A percentile compares a stretch with the other conserved stretches of the same genome.
Evolutionary conservation across 2,888 invertebrate genomes (phyloP).

Genomic region (Ormyrus rosae): DNA sequence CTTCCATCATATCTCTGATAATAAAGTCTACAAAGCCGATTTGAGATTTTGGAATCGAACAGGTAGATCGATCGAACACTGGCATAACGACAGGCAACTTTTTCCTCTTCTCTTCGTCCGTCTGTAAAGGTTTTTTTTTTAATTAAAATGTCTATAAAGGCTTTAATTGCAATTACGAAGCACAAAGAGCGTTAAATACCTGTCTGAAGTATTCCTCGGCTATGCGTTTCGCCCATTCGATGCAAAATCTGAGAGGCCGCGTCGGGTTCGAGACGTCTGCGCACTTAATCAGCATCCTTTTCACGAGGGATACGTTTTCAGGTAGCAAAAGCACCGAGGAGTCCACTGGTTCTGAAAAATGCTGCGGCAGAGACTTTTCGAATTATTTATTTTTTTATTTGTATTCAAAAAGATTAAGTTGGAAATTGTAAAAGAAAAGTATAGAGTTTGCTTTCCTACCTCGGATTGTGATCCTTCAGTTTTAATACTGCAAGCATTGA

Average conservation of each 20-base stretch:
- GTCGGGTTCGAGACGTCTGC: conserved; percentile 99
- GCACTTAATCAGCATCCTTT: conserved; percentile 98
- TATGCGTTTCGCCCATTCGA: conserved; percentile 96
- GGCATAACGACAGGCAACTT: conserved; percentile 98
- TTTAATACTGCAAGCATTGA: conserved; percentile 86
- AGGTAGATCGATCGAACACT: conserved; percentile 95
- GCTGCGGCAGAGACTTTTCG: too few relatives aligned
- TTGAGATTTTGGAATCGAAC: conserved; percentile 98
- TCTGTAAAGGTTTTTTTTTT: conserved; percentile 77
- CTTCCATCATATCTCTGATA: conserved; percentile 98
- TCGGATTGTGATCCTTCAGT: conserved; percentile 64
- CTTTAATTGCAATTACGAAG: too few relatives aligned
- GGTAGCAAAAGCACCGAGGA: conserved; percentile 77
- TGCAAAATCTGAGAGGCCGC: conserved; percentile 87
- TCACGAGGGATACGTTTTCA: conserved; percentile 91
- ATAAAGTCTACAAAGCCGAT: conserved; percentile 98
- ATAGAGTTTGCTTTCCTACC: conserved; percentile 58
- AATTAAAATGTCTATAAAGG: background rate
- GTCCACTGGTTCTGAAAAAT: conserved; percentile 11
- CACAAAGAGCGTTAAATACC: conserved; percentile 71
- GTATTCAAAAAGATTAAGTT: too few relatives aligned
- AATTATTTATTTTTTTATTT: too few relatives aligned
- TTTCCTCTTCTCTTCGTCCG: conserved; percentile 94
- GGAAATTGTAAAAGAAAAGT: too few relatives aligned
- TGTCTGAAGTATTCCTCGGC: conserved; percentile 98